Evolutionary conservation across 1,140 invertebrate genomes (phyloP).

Genomic region (Drosophila aff.): DNA sequence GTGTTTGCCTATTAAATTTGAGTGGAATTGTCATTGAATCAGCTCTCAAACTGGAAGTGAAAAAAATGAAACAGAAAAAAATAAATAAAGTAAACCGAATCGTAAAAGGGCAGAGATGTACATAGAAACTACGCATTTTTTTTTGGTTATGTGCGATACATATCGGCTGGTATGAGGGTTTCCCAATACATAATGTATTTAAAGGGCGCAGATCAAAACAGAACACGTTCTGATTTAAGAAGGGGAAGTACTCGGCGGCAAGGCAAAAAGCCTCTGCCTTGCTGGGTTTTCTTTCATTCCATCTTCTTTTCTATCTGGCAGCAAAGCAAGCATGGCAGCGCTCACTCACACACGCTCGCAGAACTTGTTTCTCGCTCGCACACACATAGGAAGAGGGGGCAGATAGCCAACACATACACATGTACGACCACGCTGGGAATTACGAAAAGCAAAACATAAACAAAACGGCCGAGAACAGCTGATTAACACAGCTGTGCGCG

Average conservation of each 20-base stretch:
- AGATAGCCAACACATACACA: slow-evolving; percentile 41
- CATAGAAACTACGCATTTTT: slow-evolving; percentile 65
- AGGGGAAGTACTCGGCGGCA: slow-evolving; percentile 2
- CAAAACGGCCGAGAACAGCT: slow-evolving; percentile 78
- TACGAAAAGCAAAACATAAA: slow-evolving; percentile 82
- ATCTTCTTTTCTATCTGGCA: slow-evolving; percentile 63
- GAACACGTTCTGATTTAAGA: slow-evolving; percentile 55
- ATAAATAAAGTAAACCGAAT: neutral
- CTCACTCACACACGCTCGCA: slow-evolving; percentile 40
- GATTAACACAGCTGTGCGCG: slow-evolving; percentile 72
- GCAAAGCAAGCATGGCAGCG: slow-evolving; percentile 76
- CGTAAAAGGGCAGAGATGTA: slow-evolving; percentile 25
- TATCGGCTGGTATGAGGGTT: slow-evolving; percentile 23
- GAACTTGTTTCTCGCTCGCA: slow-evolving; percentile 62
- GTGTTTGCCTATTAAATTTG: slow-evolving; percentile 25
- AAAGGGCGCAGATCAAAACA: slow-evolving; percentile 53
- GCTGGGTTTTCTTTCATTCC: slow-evolving; percentile 63
- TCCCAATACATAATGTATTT: slow-evolving; percentile 25
- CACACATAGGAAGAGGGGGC: slow-evolving; percentile 70
- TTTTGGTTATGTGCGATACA: slow-evolving; percentile 22
- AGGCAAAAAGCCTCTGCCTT: slow-evolving; percentile 36
- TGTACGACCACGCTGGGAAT: slow-evolving; percentile 34
- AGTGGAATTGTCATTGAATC: slow-evolving; percentile 12
- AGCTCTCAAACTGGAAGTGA: slow-evolving; percentile 8
- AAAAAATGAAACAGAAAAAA: neutral